Base-by-base conservation (phyloP, 2,888 invertebrate species). In the Calameuta filiformis region DNA sequence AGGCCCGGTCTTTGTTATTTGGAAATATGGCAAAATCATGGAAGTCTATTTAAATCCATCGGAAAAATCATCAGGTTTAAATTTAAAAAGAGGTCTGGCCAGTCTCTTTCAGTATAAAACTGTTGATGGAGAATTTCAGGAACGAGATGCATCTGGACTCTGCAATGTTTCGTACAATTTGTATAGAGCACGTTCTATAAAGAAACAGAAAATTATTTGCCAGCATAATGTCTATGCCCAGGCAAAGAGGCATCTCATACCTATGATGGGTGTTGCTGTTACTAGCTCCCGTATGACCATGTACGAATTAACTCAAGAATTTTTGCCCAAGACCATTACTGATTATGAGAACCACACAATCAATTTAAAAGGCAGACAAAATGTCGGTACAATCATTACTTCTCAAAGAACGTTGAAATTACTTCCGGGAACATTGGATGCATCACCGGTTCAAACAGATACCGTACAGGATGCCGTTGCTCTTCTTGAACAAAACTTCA, bases 11-110 rank as follows among this genome's bases (percentile, higher is more conserved):
- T 95, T 95, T 84, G 93, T 95, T 3, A 92, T 94, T 73, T 95
- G 95, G 94, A 93, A 93, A 76, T 92, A 93, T 69, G 96, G 96
- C 1, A 92, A 93, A 76, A 93, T 97, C 0, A 92, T 92, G 1
- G 92, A 93, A 71, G 92, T 96, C 12, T 95, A 94, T 82, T 91
- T 96, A 11, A 93, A 94, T 71, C 92, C 93, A 12, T 91, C 91
- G 0, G 95, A 96, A 83, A 94, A 94, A 79, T 89, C 93, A 0
- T 95, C 96, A 0, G 91, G 96, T 73, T 91, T 94, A 68, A 97
- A 98, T 91, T 92, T 97, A 69, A 96, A 97, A 90, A 96, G 96
- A 85, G 96, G 97, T n/a, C 93, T 98, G n/a, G 94, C 96, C 37
- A 96, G 96, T 88, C 91, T 98, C 69, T 95, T 98, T 82, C 97